Evolutionary conservation across 2,797 vertebrate genomes (phyloP).

Genomic region (Atherinosoma microstoma): DNA sequence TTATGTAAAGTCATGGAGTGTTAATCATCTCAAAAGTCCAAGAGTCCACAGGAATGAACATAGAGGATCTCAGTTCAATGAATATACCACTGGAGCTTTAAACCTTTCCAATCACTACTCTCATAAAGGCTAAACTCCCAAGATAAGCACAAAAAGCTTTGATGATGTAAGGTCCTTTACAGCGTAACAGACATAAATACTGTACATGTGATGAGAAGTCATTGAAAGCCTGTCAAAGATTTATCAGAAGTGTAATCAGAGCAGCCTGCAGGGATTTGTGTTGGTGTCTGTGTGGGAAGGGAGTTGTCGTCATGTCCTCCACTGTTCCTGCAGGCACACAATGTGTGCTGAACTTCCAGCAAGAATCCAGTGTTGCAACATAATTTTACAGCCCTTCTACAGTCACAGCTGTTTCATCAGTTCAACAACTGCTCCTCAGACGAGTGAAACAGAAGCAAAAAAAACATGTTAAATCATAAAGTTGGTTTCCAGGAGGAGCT

Average conservation of each 20-base stretch:
- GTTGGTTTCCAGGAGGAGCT: slow-evolving; percentile 18
- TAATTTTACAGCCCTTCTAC: slow-evolving; percentile 26
- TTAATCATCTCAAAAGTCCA: slow-evolving; percentile 20
- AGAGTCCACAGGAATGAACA: not conserved
- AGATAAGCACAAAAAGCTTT: slow-evolving; percentile 31
- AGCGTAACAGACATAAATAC: slow-evolving; percentile 50
- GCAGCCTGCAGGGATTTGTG: not conserved
- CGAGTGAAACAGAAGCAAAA: slow-evolving; percentile 17
- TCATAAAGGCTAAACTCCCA: slow-evolving; percentile 8
- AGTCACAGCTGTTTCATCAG: slow-evolving; percentile 41
- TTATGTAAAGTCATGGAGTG: not conserved
- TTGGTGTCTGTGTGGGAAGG: not conserved
- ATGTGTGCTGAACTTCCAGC: slow-evolving; percentile 18
- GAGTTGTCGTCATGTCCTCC: slow-evolving; percentile 44
- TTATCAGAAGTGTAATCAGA: slow-evolving; percentile 16
- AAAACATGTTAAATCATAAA: slow-evolving; percentile 27
- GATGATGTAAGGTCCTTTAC: slow-evolving; percentile 32
- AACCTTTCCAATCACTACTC: slow-evolving; percentile 21
- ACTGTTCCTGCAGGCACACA: slow-evolving; percentile 20
- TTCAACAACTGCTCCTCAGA: slow-evolving; percentile 25
- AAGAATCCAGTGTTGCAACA: slow-evolving; percentile 68
- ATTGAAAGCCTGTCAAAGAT: slow-evolving; percentile 44
- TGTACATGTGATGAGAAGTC: slow-evolving; percentile 40
- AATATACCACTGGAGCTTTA: slow-evolving; percentile 9
- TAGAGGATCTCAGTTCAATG: not conserved